Evolutionary conservation across 2,888 invertebrate genomes (phyloP).

Genomic region (Ptilodon capucinus): DNA sequence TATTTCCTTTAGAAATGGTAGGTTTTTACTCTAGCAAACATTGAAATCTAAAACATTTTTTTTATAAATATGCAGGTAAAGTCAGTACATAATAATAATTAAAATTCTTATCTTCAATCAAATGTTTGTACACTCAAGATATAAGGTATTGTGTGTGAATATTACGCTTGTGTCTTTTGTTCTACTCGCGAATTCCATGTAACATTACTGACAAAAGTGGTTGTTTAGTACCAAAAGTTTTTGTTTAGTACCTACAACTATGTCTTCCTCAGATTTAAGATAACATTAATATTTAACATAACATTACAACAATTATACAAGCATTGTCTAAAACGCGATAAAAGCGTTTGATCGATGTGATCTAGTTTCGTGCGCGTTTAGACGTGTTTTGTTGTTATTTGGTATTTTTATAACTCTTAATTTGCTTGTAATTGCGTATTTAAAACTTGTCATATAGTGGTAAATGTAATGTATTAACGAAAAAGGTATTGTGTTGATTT

Average conservation of each 20-base stretch:
- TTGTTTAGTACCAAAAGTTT: background rate
- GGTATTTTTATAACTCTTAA: background rate
- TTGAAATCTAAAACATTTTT: background rate
- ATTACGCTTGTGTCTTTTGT: too few relatives aligned
- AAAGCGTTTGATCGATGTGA: background rate
- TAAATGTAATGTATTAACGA: slow-evolving; percentile 14
- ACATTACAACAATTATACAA: background rate
- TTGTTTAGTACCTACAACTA: background rate
- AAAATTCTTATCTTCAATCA: slow-evolving; percentile 28
- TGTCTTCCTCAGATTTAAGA: background rate
- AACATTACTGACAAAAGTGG: background rate
- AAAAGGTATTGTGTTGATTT: slow-evolving; percentile 32
- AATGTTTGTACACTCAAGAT: background rate
- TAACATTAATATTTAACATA: background rate
- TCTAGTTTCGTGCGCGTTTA: background rate
- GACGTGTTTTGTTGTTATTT: background rate
- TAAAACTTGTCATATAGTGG: background rate
- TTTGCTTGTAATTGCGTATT: background rate
- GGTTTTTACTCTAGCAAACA: too few relatives aligned
- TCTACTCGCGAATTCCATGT: background rate
- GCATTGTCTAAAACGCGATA: background rate
- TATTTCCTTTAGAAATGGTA: too few relatives aligned
- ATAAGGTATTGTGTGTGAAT: background rate
- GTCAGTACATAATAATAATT: background rate
- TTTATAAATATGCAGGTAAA: background rate